phyloP scores from a whole-genome alignment of 2,113 vertebrate genomes.

The Callospermophilus lateralis region DNA sequence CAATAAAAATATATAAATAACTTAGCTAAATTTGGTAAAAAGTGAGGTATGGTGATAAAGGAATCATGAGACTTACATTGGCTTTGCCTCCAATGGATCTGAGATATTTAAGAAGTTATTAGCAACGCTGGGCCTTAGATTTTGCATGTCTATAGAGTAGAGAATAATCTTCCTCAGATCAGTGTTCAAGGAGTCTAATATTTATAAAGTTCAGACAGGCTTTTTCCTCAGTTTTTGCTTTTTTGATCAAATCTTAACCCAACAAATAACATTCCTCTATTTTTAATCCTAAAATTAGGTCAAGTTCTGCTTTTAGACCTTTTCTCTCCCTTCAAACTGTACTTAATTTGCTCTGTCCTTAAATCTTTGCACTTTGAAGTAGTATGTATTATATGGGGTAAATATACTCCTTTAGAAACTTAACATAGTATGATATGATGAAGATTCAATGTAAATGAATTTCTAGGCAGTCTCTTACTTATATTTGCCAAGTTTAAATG shows the following conservation, averaged over 20 bases:
- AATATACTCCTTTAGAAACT: constrained; percentile 17
- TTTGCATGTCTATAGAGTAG: not conserved
- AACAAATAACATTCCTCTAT: constrained; percentile 25
- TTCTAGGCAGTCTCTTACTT: not conserved
- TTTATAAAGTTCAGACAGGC: constrained; percentile 28
- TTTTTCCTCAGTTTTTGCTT: constrained; percentile 2
- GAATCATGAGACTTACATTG: not conserved
- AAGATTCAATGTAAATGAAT: not conserved
- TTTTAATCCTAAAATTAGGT: constrained; percentile 53
- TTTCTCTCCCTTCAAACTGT: constrained; percentile 2
- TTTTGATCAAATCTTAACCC: constrained; percentile 43
- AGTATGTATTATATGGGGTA: not conserved
- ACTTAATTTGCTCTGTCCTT: constrained; percentile 29
- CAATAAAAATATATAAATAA: not conserved
- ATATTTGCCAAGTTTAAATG: not conserved
- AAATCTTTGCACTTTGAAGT: constrained; percentile 38
- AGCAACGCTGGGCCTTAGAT: not conserved
- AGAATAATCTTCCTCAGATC: not conserved
- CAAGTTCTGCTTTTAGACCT: not conserved
- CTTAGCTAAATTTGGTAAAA: constrained; percentile 53
- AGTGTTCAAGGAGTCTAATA: constrained; percentile 37
- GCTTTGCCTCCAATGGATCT: not conserved
- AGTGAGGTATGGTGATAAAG: not conserved
- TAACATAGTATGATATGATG: not conserved
- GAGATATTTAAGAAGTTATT: constrained; percentile 25